Evolutionary conservation across 2,888 invertebrate species (phyloP).

Genomic region (Piscicola geometra): DNA sequence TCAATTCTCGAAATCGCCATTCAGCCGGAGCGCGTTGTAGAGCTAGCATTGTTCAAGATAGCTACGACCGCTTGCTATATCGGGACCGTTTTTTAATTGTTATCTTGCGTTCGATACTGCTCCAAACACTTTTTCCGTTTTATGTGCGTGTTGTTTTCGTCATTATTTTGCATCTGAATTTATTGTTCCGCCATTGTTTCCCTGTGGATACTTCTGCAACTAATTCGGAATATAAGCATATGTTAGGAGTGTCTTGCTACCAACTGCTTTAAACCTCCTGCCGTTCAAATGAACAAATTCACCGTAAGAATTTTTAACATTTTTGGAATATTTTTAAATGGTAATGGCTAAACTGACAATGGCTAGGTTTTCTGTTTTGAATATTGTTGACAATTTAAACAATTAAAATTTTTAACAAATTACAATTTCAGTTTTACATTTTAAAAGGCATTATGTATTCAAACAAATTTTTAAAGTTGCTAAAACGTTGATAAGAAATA

Average conservation of each 20-base stretch:
- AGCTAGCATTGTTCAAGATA: conserved; percentile 11
- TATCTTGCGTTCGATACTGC: neutral
- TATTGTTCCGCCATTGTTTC: neutral
- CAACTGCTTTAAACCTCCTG: neutral
- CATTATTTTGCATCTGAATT: neutral
- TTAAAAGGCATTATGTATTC: no score
- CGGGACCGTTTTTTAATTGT: conserved; percentile 16
- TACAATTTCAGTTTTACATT: no score
- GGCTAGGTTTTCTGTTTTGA: no score
- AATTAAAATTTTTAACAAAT: no score
- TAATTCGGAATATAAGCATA: neutral
- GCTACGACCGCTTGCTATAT: conserved; percentile 14
- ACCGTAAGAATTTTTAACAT: neutral
- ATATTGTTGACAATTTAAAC: no score
- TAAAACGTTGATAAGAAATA: no score
- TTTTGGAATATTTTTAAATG: no score
- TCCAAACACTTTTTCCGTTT: neutral
- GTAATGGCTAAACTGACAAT: no score
- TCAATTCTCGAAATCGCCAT: conserved; percentile 11
- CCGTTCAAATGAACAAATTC: conserved; percentile 16
- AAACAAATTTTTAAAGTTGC: no score
- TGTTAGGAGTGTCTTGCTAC: conserved; percentile 13
- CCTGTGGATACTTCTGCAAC: neutral
- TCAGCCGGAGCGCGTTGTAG: conserved; percentile 9
- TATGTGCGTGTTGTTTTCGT: conserved; percentile 1